These are phyloP conservation scores for Elymnias hypermnestra DNA, from an alignment of 1,140 invertebrate genomes.

Conservation along the genomic window DNA sequence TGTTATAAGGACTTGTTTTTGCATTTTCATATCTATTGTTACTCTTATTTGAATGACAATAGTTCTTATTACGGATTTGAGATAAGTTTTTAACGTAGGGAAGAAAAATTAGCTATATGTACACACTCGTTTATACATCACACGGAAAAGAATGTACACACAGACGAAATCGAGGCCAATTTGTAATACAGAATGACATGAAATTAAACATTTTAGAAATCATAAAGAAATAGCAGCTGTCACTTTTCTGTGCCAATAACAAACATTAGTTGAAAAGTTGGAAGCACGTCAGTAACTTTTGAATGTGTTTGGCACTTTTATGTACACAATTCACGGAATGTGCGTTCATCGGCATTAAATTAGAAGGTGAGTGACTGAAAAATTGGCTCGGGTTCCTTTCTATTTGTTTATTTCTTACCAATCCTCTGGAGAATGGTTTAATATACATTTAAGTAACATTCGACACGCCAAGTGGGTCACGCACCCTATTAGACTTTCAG, in stretches of 20 bases:
- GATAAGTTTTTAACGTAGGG: conserved; percentile 82
- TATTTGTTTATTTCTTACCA: conserved; percentile 4
- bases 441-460: background rate
- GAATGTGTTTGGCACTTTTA: background rate
- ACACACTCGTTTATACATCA: too few species aligned
- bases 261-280: background rate
- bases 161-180: too few species aligned
- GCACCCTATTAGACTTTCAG: background rate
- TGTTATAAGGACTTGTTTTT: too few species aligned
- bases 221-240: too few species aligned
- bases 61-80: too few species aligned
- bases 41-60: too few species aligned
- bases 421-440: background rate
- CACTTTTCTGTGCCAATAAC: too few species aligned
- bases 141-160: too few species aligned
- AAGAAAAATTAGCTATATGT: too few species aligned
- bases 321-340: conserved; percentile 3
- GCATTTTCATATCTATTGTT: too few species aligned
- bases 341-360: conserved; percentile 6
- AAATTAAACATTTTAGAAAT: too few species aligned
- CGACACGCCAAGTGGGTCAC: background rate
- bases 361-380: conserved; percentile 1
- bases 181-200: too few species aligned
- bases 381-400: conserved; percentile 2
- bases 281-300: background rate